Evolutionary conservation across 92 coral and sea anemone genomes (phyloP), one percentile per base, ranked within the genome.

Genomic region (Montipora capitata): DNA sequence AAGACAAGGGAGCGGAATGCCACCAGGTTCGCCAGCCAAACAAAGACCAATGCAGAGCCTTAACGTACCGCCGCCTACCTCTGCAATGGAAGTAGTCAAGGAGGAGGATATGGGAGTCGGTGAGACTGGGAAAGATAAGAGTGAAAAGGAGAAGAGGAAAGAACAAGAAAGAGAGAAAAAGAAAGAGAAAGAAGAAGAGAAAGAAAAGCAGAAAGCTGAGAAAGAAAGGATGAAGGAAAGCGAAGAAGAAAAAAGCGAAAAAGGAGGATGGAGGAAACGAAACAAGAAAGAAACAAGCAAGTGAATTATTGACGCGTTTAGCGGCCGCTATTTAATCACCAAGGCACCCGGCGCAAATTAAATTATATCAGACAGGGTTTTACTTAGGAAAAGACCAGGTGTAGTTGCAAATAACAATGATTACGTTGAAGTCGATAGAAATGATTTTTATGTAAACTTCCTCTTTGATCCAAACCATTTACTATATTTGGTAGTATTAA

Each of bases 111-210:
- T 45, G 17, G 83, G 79, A 27, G 72, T 11, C 13, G 83, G 77
- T 39, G 85, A 56, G n/a, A 83, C 85, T 58, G 90, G 62, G 11
- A 89, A 92, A 66, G 91, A 80, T 12, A 88, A 85, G 42, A 64
- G 81, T 10, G 88, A 49, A 45, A 78, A 83, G 62, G 82, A 76
- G 41, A 73, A 44, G 87, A 84, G 67, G 8, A 74, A 83, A 38
- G 93, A 78, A 43, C 72, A 89, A 42, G 93, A 77, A 35, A 82
- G 63, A 52, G 87, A 44, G 49, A 85, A 72, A 27, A 69, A 86
- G 83, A 77, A 81, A 48, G 89, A 91, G 62, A 82, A 72, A 45
- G 78, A 61, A 15, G 87, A 79, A 16, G 83, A 87, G 75, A 82
- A 71, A 40, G 85, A 72, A 48, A 66, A 66, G 27, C 78, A 80